Conservation (phyloP, 2,888 invertebrate species). For the Agriopis leucophaearia region DNA sequence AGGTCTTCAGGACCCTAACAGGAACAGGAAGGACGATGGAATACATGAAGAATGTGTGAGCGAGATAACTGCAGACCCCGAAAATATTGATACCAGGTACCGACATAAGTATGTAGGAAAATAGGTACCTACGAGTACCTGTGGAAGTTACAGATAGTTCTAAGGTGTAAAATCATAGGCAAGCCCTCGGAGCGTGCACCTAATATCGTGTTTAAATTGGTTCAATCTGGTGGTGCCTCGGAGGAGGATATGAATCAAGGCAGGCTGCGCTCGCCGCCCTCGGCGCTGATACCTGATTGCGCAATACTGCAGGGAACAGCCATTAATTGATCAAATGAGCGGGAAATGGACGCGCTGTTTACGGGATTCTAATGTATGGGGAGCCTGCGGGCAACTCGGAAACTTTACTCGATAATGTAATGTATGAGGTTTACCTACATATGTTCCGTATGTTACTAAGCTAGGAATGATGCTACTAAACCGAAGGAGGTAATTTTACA, state of each 20-base stretch:
- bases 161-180: slow-evolving; percentile 27
- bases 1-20: no score
- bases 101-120: no score
- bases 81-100: no score
- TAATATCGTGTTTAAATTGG: slow-evolving; percentile 43
- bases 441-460: background rate
- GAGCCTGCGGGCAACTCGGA: slow-evolving; percentile 3
- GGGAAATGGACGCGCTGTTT: slow-evolving; percentile 35
- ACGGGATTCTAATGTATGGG: slow-evolving; percentile 34
- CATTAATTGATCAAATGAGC: slow-evolving; percentile 47
- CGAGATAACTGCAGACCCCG: no score
- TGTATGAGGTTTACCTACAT: background rate
- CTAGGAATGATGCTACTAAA: background rate
- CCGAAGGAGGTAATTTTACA: no score
- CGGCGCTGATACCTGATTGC: slow-evolving; percentile 61
- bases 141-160: background rate
- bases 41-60: no score
- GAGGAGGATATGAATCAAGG: slow-evolving; percentile 57
- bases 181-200: slow-evolving; percentile 24
- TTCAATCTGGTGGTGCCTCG: slow-evolving; percentile 43
- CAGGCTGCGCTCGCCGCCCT: slow-evolving; percentile 46
- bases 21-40: no score
- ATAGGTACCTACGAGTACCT: no score
- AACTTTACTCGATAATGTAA: slow-evolving; percentile 4
- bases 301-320: slow-evolving; percentile 47